phyloP scores from a whole-genome alignment of 1,140 invertebrate species.

The Tyrophagus putrescentiae region DNA sequence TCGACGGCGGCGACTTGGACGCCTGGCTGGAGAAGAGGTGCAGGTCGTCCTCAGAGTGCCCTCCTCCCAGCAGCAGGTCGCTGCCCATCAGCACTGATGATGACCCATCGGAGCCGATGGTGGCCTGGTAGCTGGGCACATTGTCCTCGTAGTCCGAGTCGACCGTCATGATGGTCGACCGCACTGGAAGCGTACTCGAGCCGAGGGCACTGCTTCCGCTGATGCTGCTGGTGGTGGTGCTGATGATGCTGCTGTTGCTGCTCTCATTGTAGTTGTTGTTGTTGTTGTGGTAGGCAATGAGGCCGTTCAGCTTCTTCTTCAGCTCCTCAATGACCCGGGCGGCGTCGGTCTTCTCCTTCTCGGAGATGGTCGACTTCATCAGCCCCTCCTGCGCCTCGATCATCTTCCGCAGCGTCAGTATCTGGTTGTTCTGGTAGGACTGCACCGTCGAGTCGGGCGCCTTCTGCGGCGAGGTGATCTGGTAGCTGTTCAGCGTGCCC shows the following conservation, averaged over 20 bases:
- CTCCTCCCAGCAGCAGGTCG: no score
- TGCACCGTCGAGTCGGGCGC: slow-evolving; percentile 38
- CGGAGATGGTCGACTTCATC: neutral
- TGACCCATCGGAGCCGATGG: neutral
- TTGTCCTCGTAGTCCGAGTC: slow-evolving; percentile 15
- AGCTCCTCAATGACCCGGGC: neutral
- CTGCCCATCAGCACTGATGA: no score
- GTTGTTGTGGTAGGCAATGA: neutral
- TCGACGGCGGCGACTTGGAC: slow-evolving; percentile 1
- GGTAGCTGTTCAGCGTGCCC: slow-evolving; percentile 22
- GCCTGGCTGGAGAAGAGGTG: no score
- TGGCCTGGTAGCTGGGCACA: neutral
- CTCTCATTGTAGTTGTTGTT: neutral
- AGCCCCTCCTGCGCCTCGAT: neutral
- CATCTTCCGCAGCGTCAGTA: slow-evolving; percentile 2
- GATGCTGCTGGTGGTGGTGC: neutral
- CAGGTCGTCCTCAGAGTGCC: no score
- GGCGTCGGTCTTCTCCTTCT: neutral
- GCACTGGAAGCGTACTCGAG: neutral
- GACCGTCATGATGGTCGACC: slow-evolving; percentile 6
- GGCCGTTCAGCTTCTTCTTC: neutral
- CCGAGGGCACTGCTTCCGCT: neutral
- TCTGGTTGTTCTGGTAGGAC: neutral
- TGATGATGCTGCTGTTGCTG: neutral
- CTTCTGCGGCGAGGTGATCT: slow-evolving; percentile 71